Percentiles rank a stretch among this genome's conserved stretches.
phyloP scores from a whole-genome alignment of 2,113 vertebrate species.

The Petaurus breviceps region DNA sequence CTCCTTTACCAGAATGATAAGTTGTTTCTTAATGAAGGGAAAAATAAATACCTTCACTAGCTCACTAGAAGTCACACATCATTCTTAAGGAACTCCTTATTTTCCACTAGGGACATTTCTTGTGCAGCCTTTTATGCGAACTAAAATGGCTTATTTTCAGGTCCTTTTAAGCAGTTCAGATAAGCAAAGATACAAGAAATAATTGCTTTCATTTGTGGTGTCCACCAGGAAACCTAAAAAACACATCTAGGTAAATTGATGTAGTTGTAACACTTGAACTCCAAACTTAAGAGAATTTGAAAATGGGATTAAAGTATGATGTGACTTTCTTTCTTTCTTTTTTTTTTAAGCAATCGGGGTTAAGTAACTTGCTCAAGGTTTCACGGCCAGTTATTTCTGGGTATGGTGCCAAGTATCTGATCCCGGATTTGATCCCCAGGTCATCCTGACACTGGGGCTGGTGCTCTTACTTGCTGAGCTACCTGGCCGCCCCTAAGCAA shows the following conservation, averaged over 20 bases:
- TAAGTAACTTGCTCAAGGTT: too few relatives aligned
- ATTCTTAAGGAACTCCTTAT: conserved; percentile 82
- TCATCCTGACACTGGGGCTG: too few relatives aligned
- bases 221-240: conserved; percentile 25
- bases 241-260: neutral
- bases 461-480: too few relatives aligned
- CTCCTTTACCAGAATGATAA: conserved; percentile 83
- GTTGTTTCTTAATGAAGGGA: conserved; percentile 84
- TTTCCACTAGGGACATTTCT: conserved; percentile 80
- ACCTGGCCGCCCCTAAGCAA: too few relatives aligned
- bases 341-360: too few relatives aligned
- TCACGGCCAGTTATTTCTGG: too few relatives aligned
- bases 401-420: too few relatives aligned
- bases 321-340: too few relatives aligned
- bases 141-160: conserved; percentile 72
- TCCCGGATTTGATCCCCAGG: too few relatives aligned
- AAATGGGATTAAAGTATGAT: neutral
- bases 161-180: conserved; percentile 62
- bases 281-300: neutral
- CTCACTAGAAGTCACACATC: conserved; percentile 80
- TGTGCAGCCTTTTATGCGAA: conserved; percentile 76
- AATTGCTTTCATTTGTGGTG: conserved; percentile 50
- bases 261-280: neutral
- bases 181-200: conserved; percentile 52
- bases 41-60: conserved; percentile 83